Evolutionary conservation across 2,797 vertebrate genomes (phyloP), one percentile per base, ranked within the genome.

Genomic region (Strix occidentalis): DNA sequence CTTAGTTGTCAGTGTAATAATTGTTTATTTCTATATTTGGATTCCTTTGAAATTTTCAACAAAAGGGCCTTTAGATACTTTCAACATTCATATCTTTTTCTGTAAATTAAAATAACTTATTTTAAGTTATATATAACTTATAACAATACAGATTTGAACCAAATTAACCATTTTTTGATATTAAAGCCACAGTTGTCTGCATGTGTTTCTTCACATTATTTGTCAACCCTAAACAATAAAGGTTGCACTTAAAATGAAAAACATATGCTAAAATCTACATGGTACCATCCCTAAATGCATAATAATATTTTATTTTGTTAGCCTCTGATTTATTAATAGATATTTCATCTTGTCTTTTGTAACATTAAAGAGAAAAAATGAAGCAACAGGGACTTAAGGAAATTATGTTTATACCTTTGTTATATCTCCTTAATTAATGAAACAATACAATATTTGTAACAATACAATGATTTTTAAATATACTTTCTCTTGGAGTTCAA

Each of bases 231-330:
- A 76, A 84, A 24, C 5, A 39, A 60, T 31, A 57, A 50, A 81
- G 3, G 2, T 33, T 48, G 71, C 16, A 41, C 6, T 43, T 54
- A n/a, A 90, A 81, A 95, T 81, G 5, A 28, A 70, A 90, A 75
- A 45, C 15, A 9, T 33, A 61, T 18, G 6, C 11, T 39, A 48
- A 84, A 77, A 57, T 29, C 60, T 28, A 26, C 5, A 31, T 18
- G 0, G 24, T 24, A 20, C 3, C 0, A 45, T 63, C 76, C 19
- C 45, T 64, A 50, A 81, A 71, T 63, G 23, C 80, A 66, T 75
- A 93, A 7, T 28, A 61, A 90, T 63, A 6, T 79, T 95, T 64
- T 56, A 43, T 88, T 96, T 91, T 93, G 10, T 3, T 90, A 54
- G 10, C 17, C 43, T 75, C 84, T 77, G 56, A 82, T 35, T 77